Percentiles rank a stretch among this genome's conserved stretches.
phyloP scores from a whole-genome alignment of 2,113 vertebrate species.

The Cricetomys ansorgei region DNA sequence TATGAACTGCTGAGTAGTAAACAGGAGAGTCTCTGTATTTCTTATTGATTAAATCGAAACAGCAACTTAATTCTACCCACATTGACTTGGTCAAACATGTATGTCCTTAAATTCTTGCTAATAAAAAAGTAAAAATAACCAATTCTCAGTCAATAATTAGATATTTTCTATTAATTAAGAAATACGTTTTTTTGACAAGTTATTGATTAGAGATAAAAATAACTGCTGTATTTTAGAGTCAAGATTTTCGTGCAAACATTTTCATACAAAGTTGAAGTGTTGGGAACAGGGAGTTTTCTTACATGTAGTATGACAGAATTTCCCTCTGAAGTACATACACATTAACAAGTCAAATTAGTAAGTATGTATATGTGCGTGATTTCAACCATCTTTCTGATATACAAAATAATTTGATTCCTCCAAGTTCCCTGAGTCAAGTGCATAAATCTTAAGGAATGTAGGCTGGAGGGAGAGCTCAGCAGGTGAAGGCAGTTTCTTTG shows the following conservation, averaged over 20 bases:
- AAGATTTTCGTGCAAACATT: background rate
- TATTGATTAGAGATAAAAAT: background rate
- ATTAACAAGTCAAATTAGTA: background rate
- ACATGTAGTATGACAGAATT: background rate
- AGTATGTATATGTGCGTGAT: background rate
- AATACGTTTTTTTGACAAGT: background rate
- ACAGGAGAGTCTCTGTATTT: background rate
- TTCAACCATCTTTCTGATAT: background rate
- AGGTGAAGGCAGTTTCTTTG: background rate
- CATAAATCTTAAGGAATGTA: background rate
- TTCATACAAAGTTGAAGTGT: background rate
- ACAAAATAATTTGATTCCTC: background rate
- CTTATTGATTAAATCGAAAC: background rate
- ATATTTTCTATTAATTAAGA: background rate
- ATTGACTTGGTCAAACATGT: background rate
- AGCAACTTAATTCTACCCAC: background rate
- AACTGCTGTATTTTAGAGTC: background rate
- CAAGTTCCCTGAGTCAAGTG: background rate
- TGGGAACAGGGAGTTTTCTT: background rate
- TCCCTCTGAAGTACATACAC: background rate
- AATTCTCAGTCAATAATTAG: background rate
- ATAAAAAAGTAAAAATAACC: background rate
- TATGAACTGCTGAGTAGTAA: background rate
- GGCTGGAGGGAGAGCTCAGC: background rate
- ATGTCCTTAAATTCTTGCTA: conserved; percentile 15